Percentiles rank a stretch among this genome's conserved stretches.
These are phyloP conservation scores for Gasterosteus aculeatus DNA, from an alignment of 2,113 vertebrate genomes.

Conservation along the genomic window DNA sequence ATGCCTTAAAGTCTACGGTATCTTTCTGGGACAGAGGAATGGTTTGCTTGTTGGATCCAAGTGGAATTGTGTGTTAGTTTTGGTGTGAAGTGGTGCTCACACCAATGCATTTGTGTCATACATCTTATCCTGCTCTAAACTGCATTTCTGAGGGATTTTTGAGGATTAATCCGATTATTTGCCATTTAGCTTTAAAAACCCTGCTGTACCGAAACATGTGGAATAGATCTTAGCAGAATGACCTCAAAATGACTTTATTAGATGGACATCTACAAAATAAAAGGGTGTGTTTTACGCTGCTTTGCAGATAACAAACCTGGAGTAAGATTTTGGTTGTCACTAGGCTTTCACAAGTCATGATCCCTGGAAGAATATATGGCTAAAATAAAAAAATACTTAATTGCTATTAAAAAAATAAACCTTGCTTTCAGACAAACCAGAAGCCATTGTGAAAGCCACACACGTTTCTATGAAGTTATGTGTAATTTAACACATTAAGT, in stretches of 20 bases:
- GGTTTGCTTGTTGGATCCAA: neutral
- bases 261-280: conserved; percentile 30
- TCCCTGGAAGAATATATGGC: conserved; percentile 35
- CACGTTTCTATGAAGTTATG: conserved; percentile 1
- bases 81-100: neutral
- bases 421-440: conserved; percentile 33
- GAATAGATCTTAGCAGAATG: conserved; percentile 40
- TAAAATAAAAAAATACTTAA: conserved; percentile 27
- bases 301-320: conserved; percentile 31
- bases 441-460: conserved; percentile 12
- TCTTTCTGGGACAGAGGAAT: neutral
- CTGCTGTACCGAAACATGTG: conserved; percentile 48
- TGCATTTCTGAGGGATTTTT: conserved; percentile 38
- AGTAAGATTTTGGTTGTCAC: conserved; percentile 46
- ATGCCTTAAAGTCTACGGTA: neutral
- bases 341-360: conserved; percentile 25
- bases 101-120: neutral
- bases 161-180: conserved; percentile 3
- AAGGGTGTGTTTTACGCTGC: conserved; percentile 20
- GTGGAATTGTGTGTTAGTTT: neutral
- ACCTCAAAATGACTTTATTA: conserved; percentile 42
- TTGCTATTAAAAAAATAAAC: conserved; percentile 42
- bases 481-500: conserved; percentile 46
- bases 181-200: conserved; percentile 20
- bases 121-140: neutral